Evolutionary conservation across 2,113 vertebrate genomes (phyloP).

Genomic region (Nothoprocta perdicaria): DNA sequence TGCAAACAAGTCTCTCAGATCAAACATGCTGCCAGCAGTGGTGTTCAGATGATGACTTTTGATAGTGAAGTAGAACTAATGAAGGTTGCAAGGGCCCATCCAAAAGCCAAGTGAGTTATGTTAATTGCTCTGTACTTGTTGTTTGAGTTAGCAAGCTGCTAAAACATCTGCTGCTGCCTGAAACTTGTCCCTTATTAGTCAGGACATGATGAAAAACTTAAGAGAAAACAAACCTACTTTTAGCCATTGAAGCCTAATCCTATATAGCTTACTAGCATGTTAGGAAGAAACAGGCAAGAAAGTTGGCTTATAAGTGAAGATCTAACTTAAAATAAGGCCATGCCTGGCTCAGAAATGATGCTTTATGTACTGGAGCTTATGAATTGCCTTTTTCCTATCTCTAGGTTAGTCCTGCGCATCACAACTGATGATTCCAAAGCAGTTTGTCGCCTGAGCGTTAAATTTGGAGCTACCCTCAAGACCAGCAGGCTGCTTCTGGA

Average conservation of each 20-base stretch:
- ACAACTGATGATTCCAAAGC: constrained; percentile 97
- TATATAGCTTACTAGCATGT: neutral
- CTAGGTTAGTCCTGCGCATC: constrained; percentile 93
- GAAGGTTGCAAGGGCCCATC: constrained; percentile 93
- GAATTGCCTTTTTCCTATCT: neutral
- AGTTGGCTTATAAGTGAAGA: neutral
- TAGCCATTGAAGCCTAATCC: neutral
- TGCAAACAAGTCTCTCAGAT: constrained; percentile 98
- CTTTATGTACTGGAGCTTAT: neutral
- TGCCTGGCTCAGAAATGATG: neutral
- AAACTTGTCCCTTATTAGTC: neutral
- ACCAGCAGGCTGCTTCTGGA: constrained; percentile 91
- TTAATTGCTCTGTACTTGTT: neutral
- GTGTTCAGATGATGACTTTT: constrained; percentile 98
- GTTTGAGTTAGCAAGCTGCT: neutral
- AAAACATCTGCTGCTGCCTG: neutral
- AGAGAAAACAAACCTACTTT: neutral
- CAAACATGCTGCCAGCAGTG: constrained; percentile 92
- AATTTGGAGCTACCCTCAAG: constrained; percentile 94
- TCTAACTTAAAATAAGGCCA: neutral
- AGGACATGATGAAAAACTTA: neutral
- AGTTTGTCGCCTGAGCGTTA: constrained; percentile 92
- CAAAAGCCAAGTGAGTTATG: constrained; percentile 91
- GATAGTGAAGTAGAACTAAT: constrained; percentile 95
- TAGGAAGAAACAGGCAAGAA: neutral